These are phyloP conservation scores for Apotomis betuletana DNA, from an alignment of 2,888 invertebrate species.

Conservation along the genomic window DNA sequence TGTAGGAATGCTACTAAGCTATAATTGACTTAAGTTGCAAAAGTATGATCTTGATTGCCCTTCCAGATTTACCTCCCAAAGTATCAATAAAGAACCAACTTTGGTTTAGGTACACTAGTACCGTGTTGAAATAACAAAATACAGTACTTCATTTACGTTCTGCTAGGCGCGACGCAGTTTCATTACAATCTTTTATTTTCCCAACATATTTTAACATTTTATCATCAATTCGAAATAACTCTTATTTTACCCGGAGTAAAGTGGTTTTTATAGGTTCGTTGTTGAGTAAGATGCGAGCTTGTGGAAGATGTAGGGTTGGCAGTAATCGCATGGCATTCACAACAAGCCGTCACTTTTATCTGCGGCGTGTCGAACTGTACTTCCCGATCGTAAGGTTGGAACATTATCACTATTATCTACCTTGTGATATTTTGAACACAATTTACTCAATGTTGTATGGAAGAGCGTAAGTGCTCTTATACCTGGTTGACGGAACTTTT, in stretches of 20 bases:
- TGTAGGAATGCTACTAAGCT: too few relatives aligned
- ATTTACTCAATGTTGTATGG: background rate
- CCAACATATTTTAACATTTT: background rate
- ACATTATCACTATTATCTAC: background rate
- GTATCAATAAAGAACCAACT: background rate
- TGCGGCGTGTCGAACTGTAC: slow-evolving; percentile 35
- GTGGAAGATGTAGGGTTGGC: slow-evolving; percentile 8
- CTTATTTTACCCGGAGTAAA: background rate
- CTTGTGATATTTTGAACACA: too few relatives aligned
- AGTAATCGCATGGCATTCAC: slow-evolving; percentile 19
- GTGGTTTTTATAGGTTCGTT: background rate
- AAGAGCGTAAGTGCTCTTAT: too few relatives aligned
- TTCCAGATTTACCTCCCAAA: background rate
- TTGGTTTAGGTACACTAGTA: background rate
- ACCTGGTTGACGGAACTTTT: too few relatives aligned
- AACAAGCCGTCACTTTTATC: slow-evolving; percentile 41
- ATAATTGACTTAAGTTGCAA: too few relatives aligned
- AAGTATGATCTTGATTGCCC: background rate
- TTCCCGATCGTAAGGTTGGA: slow-evolving; percentile 24
- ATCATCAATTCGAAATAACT: background rate
- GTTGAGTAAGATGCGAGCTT: background rate
- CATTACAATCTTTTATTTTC: background rate
- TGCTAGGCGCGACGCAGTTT: background rate
- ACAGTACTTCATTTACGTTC: slow-evolving; percentile 1
- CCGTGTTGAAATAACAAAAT: background rate